phyloP scores from a whole-genome alignment of 2,113 vertebrate species.

The Procavia capensis region DNA sequence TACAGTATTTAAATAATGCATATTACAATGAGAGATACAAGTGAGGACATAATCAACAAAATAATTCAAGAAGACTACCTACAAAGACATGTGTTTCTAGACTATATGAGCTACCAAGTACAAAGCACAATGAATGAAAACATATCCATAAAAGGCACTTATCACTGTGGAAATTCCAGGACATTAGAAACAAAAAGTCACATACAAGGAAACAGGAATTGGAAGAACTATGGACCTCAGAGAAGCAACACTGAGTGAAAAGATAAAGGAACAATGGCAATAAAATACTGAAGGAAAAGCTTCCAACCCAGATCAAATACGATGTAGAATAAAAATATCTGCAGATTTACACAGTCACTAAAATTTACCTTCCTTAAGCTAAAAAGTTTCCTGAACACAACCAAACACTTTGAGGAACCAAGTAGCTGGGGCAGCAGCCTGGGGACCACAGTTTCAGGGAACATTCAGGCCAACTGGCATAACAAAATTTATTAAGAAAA shows the following conservation, averaged over 20 bases:
- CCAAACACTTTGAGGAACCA: no score
- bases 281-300: conserved; percentile 30
- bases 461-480: no score
- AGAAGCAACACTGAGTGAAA: neutral
- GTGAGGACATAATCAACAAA: neutral
- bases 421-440: no score
- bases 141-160: neutral
- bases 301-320: neutral
- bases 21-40: neutral
- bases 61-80: neutral
- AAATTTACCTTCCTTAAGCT: neutral
- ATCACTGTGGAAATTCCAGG: neutral
- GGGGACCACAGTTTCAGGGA: no score
- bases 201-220: neutral
- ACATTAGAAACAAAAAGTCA: conserved; percentile 15
- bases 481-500: no score
- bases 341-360: neutral
- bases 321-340: neutral
- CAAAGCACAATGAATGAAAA: neutral
- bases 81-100: neutral
- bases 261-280: neutral
- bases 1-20: neutral
- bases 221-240: neutral
- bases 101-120: neutral
- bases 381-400: no score